Evolutionary conservation across 2,888 invertebrate species (phyloP), one percentile per base, ranked within the genome.

Genomic region (Drosophila koepferae): DNA sequence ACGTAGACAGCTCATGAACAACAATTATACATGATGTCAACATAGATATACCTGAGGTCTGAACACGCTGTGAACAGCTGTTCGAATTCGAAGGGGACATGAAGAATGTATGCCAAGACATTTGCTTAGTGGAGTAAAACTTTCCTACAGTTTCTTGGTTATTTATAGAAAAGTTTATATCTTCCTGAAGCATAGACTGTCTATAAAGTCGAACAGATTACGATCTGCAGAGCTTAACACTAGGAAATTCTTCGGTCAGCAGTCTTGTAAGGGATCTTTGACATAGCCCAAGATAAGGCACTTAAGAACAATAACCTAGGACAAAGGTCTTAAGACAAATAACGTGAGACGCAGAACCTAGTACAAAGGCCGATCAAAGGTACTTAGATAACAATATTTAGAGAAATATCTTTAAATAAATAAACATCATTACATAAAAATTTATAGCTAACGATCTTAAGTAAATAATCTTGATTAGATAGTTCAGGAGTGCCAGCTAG

Each of bases 1-100:
- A 85, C 89, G 87, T 84, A 46, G 69, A 41, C 60, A n/a, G 49
- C 74, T 70, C 87, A 84, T 84, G 89, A 53, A 62, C 80, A 68
- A 48, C 41, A 49, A 53, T 23, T n/a, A 18, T 10, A 23, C 38
- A 43, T 59, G 38, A 48, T 54, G 54, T 43, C 44, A 63, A 56
- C 38, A 28, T 18, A 70, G 61, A 75, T 34, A 75, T 53, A 18
- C 28, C 44, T 40, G 55, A 16, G 31, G 40, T 12, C 12, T 34
- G 60, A 77, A 9, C 77, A 74, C 74, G 74, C 58, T 9, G 12
- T 34, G 53, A 51, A 28, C 64, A 77, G 65, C 72, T 74, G 74
- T 16, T 31, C 12, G 9, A 14, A n/a, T 6, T 34, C 7, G 9
- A 4, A 18, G 31, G 18, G 18, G 10, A 3, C 18, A n/a, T 7